These are phyloP conservation scores for Andrena fulva DNA, from an alignment of 2,888 invertebrate genomes.

Conservation along the genomic window DNA sequence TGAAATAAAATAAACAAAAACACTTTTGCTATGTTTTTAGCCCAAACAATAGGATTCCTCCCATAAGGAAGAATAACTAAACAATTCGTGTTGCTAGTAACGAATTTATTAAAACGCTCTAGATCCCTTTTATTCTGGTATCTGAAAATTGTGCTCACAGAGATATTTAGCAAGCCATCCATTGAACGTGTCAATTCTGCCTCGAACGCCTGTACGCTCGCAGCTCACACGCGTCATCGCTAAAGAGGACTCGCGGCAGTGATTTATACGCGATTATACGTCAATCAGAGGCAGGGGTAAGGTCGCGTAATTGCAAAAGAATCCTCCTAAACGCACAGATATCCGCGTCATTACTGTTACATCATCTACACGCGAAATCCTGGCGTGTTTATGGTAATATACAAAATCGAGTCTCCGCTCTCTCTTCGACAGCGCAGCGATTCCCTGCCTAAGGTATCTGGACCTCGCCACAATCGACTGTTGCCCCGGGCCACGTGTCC, in stretches of 20 bases:
- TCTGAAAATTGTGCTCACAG: too few relatives aligned
- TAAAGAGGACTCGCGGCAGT: conserved; percentile 53
- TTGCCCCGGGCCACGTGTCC: too few relatives aligned
- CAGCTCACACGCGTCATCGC: conserved; percentile 45
- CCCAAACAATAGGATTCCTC: too few relatives aligned
- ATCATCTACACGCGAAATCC: conserved; percentile 54
- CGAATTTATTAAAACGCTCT: too few relatives aligned
- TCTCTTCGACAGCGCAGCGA: neutral
- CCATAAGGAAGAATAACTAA: too few relatives aligned
- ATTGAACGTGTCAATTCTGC: neutral
- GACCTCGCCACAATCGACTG: too few relatives aligned
- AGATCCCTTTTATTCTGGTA: too few relatives aligned
- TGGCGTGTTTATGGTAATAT: neutral
- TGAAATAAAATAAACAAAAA: too few relatives aligned
- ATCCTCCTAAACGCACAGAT: conserved; percentile 58
- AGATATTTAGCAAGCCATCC: too few relatives aligned
- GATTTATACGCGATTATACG: conserved; percentile 65
- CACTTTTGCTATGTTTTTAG: too few relatives aligned
- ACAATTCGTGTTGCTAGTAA: too few relatives aligned
- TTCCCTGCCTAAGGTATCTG: too few relatives aligned
- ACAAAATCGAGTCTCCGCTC: neutral
- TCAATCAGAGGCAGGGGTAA: conserved; percentile 68
- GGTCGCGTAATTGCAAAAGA: conserved; percentile 55
- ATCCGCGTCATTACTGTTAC: conserved; percentile 63
- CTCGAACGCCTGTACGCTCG: neutral